Evolutionary conservation across 2,113 vertebrate species (phyloP), one percentile per base, ranked within the genome.

Genomic region (Oplegnathus fasciatus): DNA sequence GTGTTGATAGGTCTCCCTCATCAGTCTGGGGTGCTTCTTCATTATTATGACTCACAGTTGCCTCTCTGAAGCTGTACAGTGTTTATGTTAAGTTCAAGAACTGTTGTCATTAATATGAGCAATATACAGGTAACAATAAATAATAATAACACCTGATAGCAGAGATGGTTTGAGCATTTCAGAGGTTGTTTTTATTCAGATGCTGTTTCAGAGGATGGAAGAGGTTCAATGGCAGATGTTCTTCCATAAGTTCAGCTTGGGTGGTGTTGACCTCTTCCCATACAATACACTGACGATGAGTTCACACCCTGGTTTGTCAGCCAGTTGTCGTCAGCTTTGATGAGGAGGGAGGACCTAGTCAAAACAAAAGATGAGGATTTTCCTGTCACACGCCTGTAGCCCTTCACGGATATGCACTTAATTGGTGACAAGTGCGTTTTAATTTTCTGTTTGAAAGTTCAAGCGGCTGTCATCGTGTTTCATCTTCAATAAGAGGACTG

Each of bases 281-380:
- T 82, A 71, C 74, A 79, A 83, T 22, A 24, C 30, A 22, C 55
- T 14, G 75, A 87, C 9, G 30, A 70, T 46, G 78, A 86, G 40
- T 73, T 86, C 75, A 78, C 81, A 32, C 82, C 61, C 65, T 24
- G 24, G 76, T 42, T n/a, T 71, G 80, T 83, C 62, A 83, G 78
- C 44, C 22, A 20, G 61, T 46, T 86, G 78, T 85, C 57, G 11
- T 85, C 87, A 85, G 48, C 18, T 0, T 30, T 61, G 75, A 78
- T 68, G 55, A 87, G 70, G 70, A 83, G 79, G 88, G 89, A 82
- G 83, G 81, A 48, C 1, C 73, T 81, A 42, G 20, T 30, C 54
- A 79, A 65, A 92, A 91, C 82, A 84, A 74, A 86, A 75, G 69
- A 91, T 81, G 84, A 89, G 60, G 76, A 90, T 90, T 93, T 94